Base-by-base conservation (phyloP, 2,113 vertebrate genomes). In the Hippocampus comes region DNA sequence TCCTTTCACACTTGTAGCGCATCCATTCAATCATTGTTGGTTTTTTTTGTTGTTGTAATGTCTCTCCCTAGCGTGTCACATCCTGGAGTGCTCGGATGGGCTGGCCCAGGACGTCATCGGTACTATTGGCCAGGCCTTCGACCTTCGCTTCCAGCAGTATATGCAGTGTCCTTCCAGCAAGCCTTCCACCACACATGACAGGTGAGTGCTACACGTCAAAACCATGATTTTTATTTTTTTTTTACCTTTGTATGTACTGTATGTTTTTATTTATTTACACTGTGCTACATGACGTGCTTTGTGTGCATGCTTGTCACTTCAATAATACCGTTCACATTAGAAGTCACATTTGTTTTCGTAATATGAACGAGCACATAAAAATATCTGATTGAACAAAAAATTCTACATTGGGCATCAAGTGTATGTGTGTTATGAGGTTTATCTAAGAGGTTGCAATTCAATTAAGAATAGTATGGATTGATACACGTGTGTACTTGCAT, bases 71-170 rank as follows among this genome's bases (percentile, higher is more conserved):
- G 97, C 97, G 1, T 99, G 97, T 76, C 97, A 99, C 86, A 96
- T 99, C 85, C 91, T 99, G 85, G 97, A 99, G 89, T 99, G 97
- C 82, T 94, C 93, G 42, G 95, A 97, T 0, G 94, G 96, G 53
- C 85, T 98, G 84, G 97, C 96, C 78, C 97, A 98, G 87, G 96
- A 97, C 63, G 95, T 99, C 76, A 99, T 99, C 81, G 94, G 95
- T 73, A 95, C 96, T 75, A 98, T 99, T 2, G 97, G 96, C 59
- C 97, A 98, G 90, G 97, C 97, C 0, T 99, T 99, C 0, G 97
- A 99, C 85, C 95, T 99, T 67, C 95, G 97, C 78, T 98, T 99
- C 90, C 97, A 98, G 90, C 95, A 96, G 82, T 98, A 98, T 77
- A 87, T 99, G 77, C 94, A 94, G 78, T 98, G 94, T 84, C 97